Base-by-base conservation (phyloP, 1,140 invertebrate species). In the Charaxes varanes region DNA sequence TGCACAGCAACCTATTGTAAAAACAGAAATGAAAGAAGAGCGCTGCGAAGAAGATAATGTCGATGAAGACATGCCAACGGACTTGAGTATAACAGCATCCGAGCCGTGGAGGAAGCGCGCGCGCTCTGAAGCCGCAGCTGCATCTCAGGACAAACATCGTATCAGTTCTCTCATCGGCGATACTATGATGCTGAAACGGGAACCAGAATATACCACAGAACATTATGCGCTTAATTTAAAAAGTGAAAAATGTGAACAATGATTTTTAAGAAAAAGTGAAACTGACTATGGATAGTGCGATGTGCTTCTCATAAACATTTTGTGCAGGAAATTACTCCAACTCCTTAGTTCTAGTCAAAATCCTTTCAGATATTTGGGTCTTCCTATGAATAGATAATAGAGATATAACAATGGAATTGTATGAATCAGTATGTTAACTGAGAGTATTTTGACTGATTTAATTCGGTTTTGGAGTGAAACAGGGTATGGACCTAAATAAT, bases 61-160 rank as follows among this genome's bases (percentile, higher is more conserved):
- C 18, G 88, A 89, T 60, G 85, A 87, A 53, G 88, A 89, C 49
- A 88, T 89, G 88, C 88, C 88, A 7, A 89, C 88, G 7, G 88
- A 89, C 63, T 76, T 89, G 33, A 89, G 88, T 42, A 89, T 89
- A 87, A 85, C 86, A n/a, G 84, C 61, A 13, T 65, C 56, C n/a
- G 83, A 78, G 48, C 79, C 68, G 1, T 86, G 82, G 68, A 53
- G 84, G 35, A 86, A 86, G 36, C 63, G 84, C 15, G 63, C 77
- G 19, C 71, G 82, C 24, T 33, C 76, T 2, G 82, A 84, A 23
- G 60, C 66, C 41, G 36, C 53, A 54, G 13, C 54, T 1, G 34
- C 57, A 23, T 41, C 62, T 3, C 74, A 81, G 27, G 84, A 85
- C 49, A 84, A 84, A 51, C 84, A 86, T 43, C 78, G 80, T 36